These are phyloP conservation scores for Oryzias javanicus DNA, from an alignment of 2,113 vertebrate species.

Conservation along the genomic window DNA sequence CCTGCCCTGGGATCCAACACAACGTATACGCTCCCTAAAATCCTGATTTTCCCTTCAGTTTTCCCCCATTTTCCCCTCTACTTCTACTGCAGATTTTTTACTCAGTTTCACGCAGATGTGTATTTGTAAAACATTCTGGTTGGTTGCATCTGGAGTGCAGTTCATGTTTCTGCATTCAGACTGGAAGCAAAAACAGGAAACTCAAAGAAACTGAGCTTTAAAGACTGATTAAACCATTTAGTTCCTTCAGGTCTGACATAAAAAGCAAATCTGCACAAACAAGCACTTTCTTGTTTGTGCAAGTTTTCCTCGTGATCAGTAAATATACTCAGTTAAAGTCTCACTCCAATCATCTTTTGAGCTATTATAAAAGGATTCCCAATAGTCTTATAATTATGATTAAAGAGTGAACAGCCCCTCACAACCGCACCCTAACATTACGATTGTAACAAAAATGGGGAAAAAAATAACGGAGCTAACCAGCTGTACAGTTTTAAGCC, in stretches of 20 bases:
- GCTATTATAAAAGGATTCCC: too few relatives aligned
- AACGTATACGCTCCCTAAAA: conserved; percentile 26
- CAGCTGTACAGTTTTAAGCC: too few relatives aligned
- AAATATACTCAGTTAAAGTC: too few relatives aligned
- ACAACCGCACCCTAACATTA: too few relatives aligned
- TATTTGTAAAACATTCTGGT: background rate
- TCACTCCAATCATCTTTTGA: too few relatives aligned
- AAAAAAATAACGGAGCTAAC: too few relatives aligned
- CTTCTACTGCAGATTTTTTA: conserved; percentile 8
- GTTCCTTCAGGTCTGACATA: background rate
- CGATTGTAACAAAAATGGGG: too few relatives aligned
- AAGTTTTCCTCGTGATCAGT: too few relatives aligned
- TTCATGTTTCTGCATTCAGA: background rate
- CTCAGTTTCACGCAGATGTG: background rate
- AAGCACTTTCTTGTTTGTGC: background rate
- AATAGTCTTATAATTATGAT: too few relatives aligned
- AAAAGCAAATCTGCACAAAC: background rate
- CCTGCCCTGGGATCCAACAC: conserved; percentile 43
- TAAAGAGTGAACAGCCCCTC: too few relatives aligned
- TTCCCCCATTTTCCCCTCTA: background rate
- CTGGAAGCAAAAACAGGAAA: background rate
- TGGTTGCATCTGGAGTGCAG: background rate
- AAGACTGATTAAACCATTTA: background rate
- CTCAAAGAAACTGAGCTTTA: background rate
- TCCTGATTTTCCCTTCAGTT: conserved; percentile 16